Evolutionary conservation across 2,888 invertebrate species (phyloP).

Genomic region (Cephus rjabovi): DNA sequence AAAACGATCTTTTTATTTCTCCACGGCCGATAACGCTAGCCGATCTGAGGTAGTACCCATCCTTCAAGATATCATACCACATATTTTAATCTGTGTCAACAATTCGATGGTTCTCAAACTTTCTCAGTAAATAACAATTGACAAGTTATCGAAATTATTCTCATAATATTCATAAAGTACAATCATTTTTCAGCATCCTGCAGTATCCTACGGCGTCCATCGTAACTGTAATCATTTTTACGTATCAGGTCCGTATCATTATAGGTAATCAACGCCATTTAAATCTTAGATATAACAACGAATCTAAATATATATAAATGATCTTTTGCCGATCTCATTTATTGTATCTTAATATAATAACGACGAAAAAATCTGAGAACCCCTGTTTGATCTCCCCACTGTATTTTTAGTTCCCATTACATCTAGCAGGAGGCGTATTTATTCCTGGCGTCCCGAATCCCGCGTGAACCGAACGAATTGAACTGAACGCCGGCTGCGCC

Average conservation of each 20-base stretch:
- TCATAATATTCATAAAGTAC: not conserved
- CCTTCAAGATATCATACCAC: not conserved
- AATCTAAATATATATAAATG: not conserved
- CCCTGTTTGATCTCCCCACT: not conserved
- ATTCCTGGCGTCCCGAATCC: slow-evolving; percentile 10
- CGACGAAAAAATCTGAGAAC: not conserved
- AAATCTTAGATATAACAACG: not conserved
- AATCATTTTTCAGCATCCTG: not conserved
- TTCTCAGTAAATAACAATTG: not conserved
- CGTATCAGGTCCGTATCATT: not conserved
- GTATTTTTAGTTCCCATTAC: not conserved
- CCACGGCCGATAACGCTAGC: not conserved
- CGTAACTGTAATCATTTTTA: not conserved
- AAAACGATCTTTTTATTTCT: not conserved
- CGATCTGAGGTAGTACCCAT: not conserved
- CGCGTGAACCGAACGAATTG: slow-evolving; percentile 41
- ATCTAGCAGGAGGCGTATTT: not conserved
- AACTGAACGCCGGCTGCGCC: slow-evolving; percentile 35
- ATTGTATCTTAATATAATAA: not conserved
- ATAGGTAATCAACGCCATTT: not conserved
- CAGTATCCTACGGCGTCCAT: not conserved
- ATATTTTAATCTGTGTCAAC: not conserved
- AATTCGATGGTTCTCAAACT: not conserved
- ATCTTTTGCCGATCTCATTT: not conserved
- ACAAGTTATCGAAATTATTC: not conserved